Evolutionary conservation across 2,797 vertebrate genomes (phyloP).

Genomic region (Schizopygopsis malacanthus): DNA sequence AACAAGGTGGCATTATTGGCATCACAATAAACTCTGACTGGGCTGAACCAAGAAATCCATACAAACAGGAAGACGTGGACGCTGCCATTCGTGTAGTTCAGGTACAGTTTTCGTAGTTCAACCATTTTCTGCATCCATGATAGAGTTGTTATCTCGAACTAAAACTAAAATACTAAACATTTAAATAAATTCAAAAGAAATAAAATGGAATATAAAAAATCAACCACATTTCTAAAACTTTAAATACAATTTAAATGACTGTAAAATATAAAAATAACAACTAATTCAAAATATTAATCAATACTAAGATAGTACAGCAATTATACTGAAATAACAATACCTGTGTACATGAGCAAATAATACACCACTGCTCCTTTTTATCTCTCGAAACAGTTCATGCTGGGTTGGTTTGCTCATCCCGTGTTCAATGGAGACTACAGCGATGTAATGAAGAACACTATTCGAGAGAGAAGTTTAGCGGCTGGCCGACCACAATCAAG

Average conservation of each 20-base stretch:
- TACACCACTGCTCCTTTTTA: background rate
- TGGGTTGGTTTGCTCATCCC: conserved; percentile 97
- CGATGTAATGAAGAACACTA: conserved; percentile 88
- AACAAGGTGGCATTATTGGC: conserved; percentile 87
- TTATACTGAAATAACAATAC: too few species aligned
- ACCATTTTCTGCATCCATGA: background rate
- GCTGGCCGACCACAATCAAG: conserved; percentile 82
- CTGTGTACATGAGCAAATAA: too few species aligned
- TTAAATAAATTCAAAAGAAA: too few species aligned
- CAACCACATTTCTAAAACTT: too few species aligned
- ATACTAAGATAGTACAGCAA: too few species aligned
- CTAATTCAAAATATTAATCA: too few species aligned
- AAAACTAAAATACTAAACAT: too few species aligned
- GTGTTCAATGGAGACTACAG: conserved; percentile 94
- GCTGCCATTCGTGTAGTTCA: conserved; percentile 84
- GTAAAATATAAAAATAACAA: too few species aligned
- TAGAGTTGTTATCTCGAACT: background rate
- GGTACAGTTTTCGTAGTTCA: conserved; percentile 70
- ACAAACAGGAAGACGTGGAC: conserved; percentile 88
- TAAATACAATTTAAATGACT: too few species aligned
- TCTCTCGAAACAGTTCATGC: conserved; percentile 81
- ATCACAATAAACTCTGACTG: conserved; percentile 93
- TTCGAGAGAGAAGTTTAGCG: conserved; percentile 86
- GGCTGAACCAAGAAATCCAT: conserved; percentile 90
- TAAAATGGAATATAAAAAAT: too few species aligned